Base-by-base conservation (phyloP, 2,113 vertebrate species). In the Holacanthus passer region DNA sequence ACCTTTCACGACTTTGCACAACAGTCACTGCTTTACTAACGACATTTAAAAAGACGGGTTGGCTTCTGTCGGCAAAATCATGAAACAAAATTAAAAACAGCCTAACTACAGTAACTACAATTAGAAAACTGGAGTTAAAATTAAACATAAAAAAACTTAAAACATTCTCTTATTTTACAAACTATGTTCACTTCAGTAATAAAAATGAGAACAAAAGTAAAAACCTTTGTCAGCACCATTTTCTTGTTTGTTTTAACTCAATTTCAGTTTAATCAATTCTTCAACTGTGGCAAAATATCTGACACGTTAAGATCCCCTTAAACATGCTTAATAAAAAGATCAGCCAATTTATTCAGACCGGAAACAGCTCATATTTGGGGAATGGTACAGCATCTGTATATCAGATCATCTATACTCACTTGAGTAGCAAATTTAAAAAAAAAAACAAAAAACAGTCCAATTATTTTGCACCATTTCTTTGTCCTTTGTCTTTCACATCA, bases 81-180 rank as follows among this genome's bases (percentile, higher is more conserved):
- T 87, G 84, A 84, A 84, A 91, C 76, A 71, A 90, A 91, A 93
- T 67, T 72, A 82, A 86, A 76, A 88, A 84, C 82, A 88, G 85
- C 82, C 89, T 79, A 88, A 87, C 76, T 90, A 93, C 88, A 79
- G 74, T 88, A 79, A 91, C 90, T 94, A 95, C 83, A 59, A 92
- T 94, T 93, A 95, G 88, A 95, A 95, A 94, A 93, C 58, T 65
- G 74, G 86, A 93, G 85, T 91, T 89, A 89, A 92, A 94, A 87
- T 88, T 75, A 85, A 91, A 91, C 83, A 91, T 93, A 89, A 92
- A 94, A 72, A 91, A 89, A 81, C 72, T 77, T 86, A 84, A 93
- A 92, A 86, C 73, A 29, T 91, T 83, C 79, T 93, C 85, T 93
- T 95, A 94, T 94, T 92, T 93, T 95, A 95, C 94, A 95, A 93